A percentile compares a stretch with the other conserved stretches of the same genome.
Conservation (phyloP, 2,113 vertebrate species). For the Acrocephalus arundinaceus region DNA sequence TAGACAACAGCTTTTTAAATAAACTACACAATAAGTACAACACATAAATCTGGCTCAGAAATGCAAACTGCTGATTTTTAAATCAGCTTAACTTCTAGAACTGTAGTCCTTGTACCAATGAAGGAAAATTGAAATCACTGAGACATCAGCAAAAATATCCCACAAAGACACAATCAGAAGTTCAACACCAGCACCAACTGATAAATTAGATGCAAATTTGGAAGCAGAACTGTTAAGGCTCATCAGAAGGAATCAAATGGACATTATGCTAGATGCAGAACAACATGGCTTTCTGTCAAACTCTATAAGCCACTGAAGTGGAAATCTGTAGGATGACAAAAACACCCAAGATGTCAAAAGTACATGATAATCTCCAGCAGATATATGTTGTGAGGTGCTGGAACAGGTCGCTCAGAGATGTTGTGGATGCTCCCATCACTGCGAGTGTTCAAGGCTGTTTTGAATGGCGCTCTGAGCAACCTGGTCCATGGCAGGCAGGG, state of each 20-base stretch:
- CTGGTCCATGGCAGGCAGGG: not conserved
- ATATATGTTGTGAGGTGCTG: not conserved
- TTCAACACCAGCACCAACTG: not conserved
- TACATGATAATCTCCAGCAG: not conserved
- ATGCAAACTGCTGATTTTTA: not conserved
- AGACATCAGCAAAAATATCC: not conserved
- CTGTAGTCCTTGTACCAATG: not conserved
- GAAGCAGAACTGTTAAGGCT: not conserved
- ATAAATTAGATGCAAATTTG: not conserved
- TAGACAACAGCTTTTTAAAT: conserved; percentile 5
- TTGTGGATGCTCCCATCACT: not conserved
- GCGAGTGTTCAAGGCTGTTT: rapidly evolving
- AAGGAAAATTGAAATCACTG: not conserved
- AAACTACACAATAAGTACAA: not conserved
- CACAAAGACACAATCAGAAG: not conserved
- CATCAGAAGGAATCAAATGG: not conserved
- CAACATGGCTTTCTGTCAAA: not conserved
- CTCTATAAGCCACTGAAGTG: not conserved
- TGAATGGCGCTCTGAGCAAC: not conserved
- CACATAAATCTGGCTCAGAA: not conserved
- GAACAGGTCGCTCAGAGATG: not conserved
- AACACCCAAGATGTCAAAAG: not conserved
- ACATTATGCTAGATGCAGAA: not conserved
- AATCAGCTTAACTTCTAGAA: not conserved
- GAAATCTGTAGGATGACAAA: not conserved